Conservation (phyloP, 2,888 invertebrate genomes). For the Drosophila mayaguana region DNA sequence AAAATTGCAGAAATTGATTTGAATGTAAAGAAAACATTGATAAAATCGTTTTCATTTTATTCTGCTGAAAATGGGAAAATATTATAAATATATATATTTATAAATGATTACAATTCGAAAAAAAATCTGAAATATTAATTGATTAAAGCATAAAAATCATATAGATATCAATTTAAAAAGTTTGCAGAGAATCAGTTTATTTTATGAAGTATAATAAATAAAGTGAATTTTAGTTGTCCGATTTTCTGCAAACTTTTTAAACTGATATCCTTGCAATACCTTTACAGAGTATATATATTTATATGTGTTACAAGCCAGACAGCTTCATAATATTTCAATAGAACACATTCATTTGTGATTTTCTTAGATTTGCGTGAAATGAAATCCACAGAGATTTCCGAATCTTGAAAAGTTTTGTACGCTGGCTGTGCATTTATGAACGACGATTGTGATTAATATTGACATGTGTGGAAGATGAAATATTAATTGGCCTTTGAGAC, state of each 20-base stretch:
- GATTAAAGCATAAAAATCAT: neutral
- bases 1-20: neutral
- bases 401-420: slow-evolving; percentile 1
- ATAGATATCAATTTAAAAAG: neutral
- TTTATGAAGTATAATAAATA: too few species aligned
- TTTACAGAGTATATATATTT: slow-evolving; percentile 1
- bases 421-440: slow-evolving; percentile 4
- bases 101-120: neutral
- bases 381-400: slow-evolving; percentile 8
- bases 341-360: slow-evolving; percentile 14
- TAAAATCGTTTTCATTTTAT: neutral
- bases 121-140: neutral
- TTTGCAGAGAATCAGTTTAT: neutral
- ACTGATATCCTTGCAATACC: neutral
- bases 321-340: neutral
- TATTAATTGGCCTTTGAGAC: slow-evolving; percentile 17
- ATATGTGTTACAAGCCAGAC: neutral
- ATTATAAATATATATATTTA: neutral
- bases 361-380: slow-evolving; percentile 12
- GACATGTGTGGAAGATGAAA: slow-evolving; percentile 15
- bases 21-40: neutral
- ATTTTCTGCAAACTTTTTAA: too few species aligned
- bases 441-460: slow-evolving; percentile 17
- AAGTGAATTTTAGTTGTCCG: too few species aligned
- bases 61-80: too few species aligned